phyloP scores from a whole-genome alignment of 2,888 invertebrate species.

The Apeira syringaria region DNA sequence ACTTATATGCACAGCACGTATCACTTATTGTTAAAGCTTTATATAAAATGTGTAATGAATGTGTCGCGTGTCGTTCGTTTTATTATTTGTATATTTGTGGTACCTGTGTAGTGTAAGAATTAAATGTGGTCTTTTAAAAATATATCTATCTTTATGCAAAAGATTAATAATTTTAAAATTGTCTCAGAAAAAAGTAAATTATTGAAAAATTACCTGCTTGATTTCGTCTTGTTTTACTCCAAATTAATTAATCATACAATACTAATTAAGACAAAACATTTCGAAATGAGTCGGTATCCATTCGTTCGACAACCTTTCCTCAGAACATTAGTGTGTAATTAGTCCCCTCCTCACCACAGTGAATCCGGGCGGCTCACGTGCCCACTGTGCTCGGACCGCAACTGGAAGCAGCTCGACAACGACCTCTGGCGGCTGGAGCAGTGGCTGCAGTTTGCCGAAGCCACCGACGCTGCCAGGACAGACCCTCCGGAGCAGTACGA shows the following conservation, averaged over 20 bases:
- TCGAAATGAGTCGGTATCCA: no score
- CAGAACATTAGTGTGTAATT: neutral
- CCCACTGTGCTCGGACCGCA: constrained; percentile 92
- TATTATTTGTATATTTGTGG: neutral
- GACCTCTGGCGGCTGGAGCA: constrained; percentile 96
- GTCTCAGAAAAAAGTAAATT: no score
- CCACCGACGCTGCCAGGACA: constrained; percentile 87
- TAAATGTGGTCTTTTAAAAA: no score
- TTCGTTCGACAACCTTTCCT: neutral
- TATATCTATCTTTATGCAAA: no score
- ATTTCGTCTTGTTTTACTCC: no score
- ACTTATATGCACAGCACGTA: constrained; percentile 44
- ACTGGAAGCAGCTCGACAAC: constrained; percentile 95
- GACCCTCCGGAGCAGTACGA: constrained; percentile 91
- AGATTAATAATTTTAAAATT: no score
- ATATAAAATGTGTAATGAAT: constrained; percentile 9
- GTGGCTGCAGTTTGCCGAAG: constrained; percentile 95
- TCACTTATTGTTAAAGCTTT: constrained; percentile 30
- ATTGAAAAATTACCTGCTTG: no score
- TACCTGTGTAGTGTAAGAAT: no score
- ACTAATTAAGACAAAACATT: no score
- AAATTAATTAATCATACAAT: no score
- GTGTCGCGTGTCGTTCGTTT: constrained; percentile 15
- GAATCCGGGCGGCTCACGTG: constrained; percentile 92
- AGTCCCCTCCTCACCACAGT: constrained; percentile 58